Evolutionary conservation across 2,888 invertebrate genomes (phyloP).

Genomic region (Drosophila paramelanica): DNA sequence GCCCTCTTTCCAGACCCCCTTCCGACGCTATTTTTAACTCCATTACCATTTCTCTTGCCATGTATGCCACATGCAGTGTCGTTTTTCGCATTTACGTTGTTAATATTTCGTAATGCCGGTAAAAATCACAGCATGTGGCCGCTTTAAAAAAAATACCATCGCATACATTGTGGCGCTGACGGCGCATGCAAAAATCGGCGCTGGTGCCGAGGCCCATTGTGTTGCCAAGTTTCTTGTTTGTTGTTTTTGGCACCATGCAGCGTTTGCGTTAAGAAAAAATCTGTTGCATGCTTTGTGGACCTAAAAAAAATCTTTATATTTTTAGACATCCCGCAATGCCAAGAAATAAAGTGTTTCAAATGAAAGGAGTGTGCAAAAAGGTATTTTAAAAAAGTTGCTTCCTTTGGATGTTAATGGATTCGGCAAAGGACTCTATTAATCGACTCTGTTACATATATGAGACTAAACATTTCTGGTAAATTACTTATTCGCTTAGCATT

Average conservation of each 20-base stretch:
- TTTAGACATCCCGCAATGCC: constrained; percentile 60
- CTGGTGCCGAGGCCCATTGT: constrained; percentile 25
- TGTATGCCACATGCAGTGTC: constrained; percentile 56
- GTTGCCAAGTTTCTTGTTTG: constrained; percentile 13
- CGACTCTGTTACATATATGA: too few relatives aligned
- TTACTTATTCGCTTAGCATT: too few relatives aligned
- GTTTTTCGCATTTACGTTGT: constrained; percentile 63
- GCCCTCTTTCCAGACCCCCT: background rate
- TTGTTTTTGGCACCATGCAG: constrained; percentile 62
- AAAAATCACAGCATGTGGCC: constrained; percentile 73
- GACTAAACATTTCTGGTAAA: background rate
- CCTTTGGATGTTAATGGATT: constrained; percentile 46
- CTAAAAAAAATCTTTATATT: constrained; percentile 61
- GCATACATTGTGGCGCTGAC: constrained; percentile 37
- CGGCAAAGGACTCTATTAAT: background rate
- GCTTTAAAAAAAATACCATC: constrained; percentile 13
- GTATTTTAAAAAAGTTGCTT: constrained; percentile 40
- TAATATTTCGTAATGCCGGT: constrained; percentile 77
- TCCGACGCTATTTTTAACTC: constrained; percentile 44
- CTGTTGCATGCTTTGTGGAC: constrained; percentile 69
- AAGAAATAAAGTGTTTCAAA: constrained; percentile 20
- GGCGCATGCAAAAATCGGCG: constrained; percentile 60
- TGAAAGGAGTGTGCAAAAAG: constrained; percentile 27
- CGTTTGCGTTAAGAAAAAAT: constrained; percentile 62
- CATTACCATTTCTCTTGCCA: constrained; percentile 47